Conservation (phyloP, 2,797 vertebrate genomes). For the Aphelocoma californica region DNA sequence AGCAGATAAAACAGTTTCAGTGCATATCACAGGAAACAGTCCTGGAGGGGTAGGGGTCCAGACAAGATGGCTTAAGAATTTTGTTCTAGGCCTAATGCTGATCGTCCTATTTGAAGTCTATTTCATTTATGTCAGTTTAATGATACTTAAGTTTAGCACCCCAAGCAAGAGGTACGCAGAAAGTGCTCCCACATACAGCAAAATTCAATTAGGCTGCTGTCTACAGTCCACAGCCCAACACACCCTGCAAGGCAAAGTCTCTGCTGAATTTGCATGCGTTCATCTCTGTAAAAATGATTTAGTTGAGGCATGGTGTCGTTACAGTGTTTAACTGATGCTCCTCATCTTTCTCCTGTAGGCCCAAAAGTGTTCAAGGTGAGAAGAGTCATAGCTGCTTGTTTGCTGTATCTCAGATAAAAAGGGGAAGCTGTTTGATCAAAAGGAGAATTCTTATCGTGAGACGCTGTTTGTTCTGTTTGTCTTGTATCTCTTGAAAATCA, state of each 20-base stretch:
- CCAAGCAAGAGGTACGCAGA: background rate
- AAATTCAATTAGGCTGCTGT: conserved; percentile 1
- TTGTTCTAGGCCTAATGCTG: background rate
- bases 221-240: background rate
- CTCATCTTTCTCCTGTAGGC: background rate
- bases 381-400: background rate
- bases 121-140: conserved; percentile 27
- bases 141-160: background rate
- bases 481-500: background rate
- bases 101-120: background rate
- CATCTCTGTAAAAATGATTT: background rate
- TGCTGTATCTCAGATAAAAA: background rate
- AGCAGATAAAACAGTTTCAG: background rate
- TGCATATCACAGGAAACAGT: background rate
- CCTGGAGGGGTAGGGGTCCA: background rate
- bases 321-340: background rate
- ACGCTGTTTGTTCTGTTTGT: background rate
- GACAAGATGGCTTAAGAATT: background rate
- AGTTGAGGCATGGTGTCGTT: background rate
- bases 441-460: background rate
- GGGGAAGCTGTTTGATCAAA: background rate
- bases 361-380: background rate
- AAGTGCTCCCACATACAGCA: background rate
- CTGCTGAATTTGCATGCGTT: background rate
- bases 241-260: background rate